Evolutionary conservation across 2,888 invertebrate genomes (phyloP), one percentile per base, ranked within the genome.

Genomic region (Timema cristinae): DNA sequence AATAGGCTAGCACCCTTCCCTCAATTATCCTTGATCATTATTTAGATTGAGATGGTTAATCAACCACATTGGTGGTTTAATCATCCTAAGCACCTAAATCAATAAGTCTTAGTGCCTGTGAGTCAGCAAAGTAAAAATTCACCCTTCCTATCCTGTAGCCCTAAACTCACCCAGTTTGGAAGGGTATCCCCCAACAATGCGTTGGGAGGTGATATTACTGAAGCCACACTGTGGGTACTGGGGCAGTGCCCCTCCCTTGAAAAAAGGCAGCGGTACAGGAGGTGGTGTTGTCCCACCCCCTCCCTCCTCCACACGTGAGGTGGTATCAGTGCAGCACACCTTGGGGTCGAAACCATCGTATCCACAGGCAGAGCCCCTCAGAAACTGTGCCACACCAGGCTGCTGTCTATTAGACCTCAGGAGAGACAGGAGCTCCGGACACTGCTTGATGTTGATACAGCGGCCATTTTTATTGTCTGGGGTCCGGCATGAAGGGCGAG

Each of bases 121-220:
- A n/a, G 52, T 52, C 11, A 4, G 4, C n/a, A 13, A 13, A 13
- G 11, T 52, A 13, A n/a, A n/a, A n/a, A 13, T 10, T 52, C 52
- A 13, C 52, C 52, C 52, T 13, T 4, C 52, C n/a, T 52, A 52
- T 52, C 15, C 10, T 15, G 15, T 63, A 10, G 2, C 63, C 2
- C 9, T 10, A 72, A 4, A 73, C 81, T 82, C 80, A 89, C 90
- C 89, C 73, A 88, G 81, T 68, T 85, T 83, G 7, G 92, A 90
- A 9, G 88, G 85, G 0, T 85, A 81, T 0, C 94, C 94, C 7
- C 91, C 92, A 0, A 94, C 92, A 2, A 94, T 87, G 76, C 89
- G 86, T 51, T 84, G 83, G 77, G 86, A 85, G 0, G 85, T 79
- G 0, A 83, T 83, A 74, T 87, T 86, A 61, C 86, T 88, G 69